Base-by-base conservation (phyloP, 2,113 vertebrate genomes). In the Piprites chloris region DNA sequence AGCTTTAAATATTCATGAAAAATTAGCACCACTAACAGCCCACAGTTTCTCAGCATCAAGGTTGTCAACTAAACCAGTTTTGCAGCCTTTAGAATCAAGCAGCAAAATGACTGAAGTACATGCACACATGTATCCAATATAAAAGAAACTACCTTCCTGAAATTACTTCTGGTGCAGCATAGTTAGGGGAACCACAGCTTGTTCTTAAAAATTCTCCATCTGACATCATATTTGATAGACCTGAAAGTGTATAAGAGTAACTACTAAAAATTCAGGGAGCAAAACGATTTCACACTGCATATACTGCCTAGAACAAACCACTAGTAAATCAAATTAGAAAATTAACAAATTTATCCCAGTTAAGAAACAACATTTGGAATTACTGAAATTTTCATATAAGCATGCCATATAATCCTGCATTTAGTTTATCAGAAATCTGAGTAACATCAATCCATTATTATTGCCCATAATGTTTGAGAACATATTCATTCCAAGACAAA, bases 201-300 rank as follows among this genome's bases (percentile, higher is more conserved):
- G 99, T 99, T 95, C 99, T 98, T 97, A 99, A 97, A 97, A 99
- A 99, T 97, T 99, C 99, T 95, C 99, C 99, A 90, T 99, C 99
- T 79, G 99, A 99, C 99, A 99, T 99, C 99, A 99, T 99, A 97
- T 99, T 99, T 96, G 99, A 99, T 89, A 99, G 98, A 97, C 99
- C 99, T 99, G 97, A 87, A 98, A 97, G 95, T 78, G 65, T 86
- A 96, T 67, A 97, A 97, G 74, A 96, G 85, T 56, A 96, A 91
- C 71, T 79, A 91, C 73, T 98, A 89, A 96, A 95, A 85, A 95
- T 75, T 96, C 44, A 75, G 33, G 58, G 11, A 65, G 33, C 12
- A 93, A 94, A 82, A 39, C 63, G 0, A 75, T 68, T 95, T 82
- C 87, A 90, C 9, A 89, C 27, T 71, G 18, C 28, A 84, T 58